Evolutionary conservation across 2,113 vertebrate species (phyloP).

Genomic region (Xenopus laevis): DNA sequence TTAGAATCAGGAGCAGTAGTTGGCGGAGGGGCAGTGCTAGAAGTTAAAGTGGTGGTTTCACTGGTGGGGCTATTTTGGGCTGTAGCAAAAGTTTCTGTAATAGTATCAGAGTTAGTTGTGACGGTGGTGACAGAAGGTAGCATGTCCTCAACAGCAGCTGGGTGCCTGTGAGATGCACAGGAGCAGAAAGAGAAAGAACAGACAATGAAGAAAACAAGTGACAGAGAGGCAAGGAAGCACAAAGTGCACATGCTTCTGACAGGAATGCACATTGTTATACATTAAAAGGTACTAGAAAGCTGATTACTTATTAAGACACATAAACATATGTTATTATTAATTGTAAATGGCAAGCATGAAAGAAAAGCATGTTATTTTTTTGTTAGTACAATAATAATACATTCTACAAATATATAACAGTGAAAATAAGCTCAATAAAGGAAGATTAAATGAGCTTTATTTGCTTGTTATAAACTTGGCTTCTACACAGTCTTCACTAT

Average conservation of each 20-base stretch:
- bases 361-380: not conserved
- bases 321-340: slow-evolving; percentile 9
- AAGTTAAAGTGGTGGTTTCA: slow-evolving; percentile 92
- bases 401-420: too few species aligned
- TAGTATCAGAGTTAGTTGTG: slow-evolving; percentile 93
- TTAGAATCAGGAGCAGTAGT: slow-evolving; percentile 61
- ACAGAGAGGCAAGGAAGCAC: slow-evolving; percentile 51
- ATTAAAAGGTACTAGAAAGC: slow-evolving; percentile 17
- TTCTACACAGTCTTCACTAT: too few species aligned
- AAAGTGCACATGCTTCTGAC: slow-evolving; percentile 43
- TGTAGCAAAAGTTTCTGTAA: slow-evolving; percentile 91
- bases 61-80: slow-evolving; percentile 95
- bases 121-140: slow-evolving; percentile 85
- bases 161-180: slow-evolving; percentile 81
- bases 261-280: slow-evolving; percentile 31
- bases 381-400: slow-evolving; percentile 18
- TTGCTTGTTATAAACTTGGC: too few species aligned
- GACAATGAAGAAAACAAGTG: slow-evolving; percentile 61
- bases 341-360: slow-evolving; percentile 13
- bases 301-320: slow-evolving; percentile 13
- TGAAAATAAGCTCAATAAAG: too few species aligned
- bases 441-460: too few species aligned
- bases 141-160: slow-evolving; percentile 88
- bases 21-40: slow-evolving; percentile 79
- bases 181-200: slow-evolving; percentile 79